Base-by-base conservation (phyloP, 2,113 vertebrate genomes). In the Gadus macrocephalus region DNA sequence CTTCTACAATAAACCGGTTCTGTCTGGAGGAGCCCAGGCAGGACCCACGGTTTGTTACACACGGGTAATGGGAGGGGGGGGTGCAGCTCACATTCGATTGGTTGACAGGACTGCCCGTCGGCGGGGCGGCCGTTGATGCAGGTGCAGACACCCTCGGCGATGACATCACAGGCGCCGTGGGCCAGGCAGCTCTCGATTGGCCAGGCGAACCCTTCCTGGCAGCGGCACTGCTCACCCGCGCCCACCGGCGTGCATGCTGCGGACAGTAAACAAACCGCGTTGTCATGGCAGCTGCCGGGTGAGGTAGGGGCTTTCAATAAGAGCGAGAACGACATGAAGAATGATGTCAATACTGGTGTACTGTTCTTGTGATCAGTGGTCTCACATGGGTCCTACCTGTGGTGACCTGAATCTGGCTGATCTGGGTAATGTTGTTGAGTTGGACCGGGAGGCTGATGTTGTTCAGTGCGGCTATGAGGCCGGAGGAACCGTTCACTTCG, bases 201-300 rank as follows among this genome's bases (percentile, higher is more conserved):
- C 88, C 88, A 91, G 35, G 65, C 65, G 66, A 73, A 88, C 69
- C 78, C 79, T 19, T 88, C 79, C 42, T 89, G 82, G 78, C 90
- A 92, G 62, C 5, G 63, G 71, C 91, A 92, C 75, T 81, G 80
- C 78, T 80, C 81, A 69, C 60, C 66, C 20, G 66, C 70, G 3
- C 64, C 78, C 42, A 71, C 82, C 3, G 16, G 38, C 17, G 9
- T 27, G 65, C 89, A 92, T 14, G 87, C 90, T 91, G 55, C 7
- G 5, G 55, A 55, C 31, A 35, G 4, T 7, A 35, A 35, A 35
- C 31, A 35, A 7, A 35, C 31, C 31, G 31, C 5, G 42, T 49
- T 49, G 42, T 49, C 42, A 49, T 49, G 42, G 42, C 8, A 49
- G 12, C 42, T 2, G 42, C 6, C 2, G 42, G 42, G 42, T 7